Base-by-base conservation (phyloP, 2,888 invertebrate genomes). In the Drosophila gaucha region DNA sequence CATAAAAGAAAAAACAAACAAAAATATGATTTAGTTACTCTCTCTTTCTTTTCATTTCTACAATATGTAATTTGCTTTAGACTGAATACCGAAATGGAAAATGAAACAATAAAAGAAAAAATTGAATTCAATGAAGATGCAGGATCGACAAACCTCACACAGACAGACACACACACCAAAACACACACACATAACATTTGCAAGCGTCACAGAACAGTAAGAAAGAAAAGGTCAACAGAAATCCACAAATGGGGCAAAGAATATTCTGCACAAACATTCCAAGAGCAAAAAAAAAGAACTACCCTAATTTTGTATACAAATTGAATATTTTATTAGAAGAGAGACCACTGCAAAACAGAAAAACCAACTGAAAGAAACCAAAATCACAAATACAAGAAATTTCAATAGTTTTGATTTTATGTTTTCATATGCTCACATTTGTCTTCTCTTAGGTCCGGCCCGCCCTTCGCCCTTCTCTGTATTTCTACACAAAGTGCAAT, bases 381-480 rank as follows among this genome's bases (percentile, higher is more conserved):
- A 6, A 80, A 84, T 86, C 83, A 86, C 83, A 84, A 86, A 86
- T 86, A 83, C 83, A 80, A 71, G 26, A 56, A 49, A 36, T 22
- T 44, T 65, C 18, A 43, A 62, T 35, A 44, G 46, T 59, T 52
- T 51, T 60, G 49, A 43, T 50, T 52, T 28, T 47, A 22, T 60
- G 36, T 67, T 74, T 55, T 38, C 44, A 57, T 10, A 14, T 65
- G 18, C 12, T 43, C 9, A 16, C 12, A 63, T 41, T 63, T 58
- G 36, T 47, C 33, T 64, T 63, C 60, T 49, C 38, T 44, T 49
- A 46, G 33, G 30, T 31, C 41, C 28, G 2, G 9, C 41, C 20
- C 6, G 5, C 20, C 9, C 8, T 30, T 30, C 28, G 18, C 46
- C 30, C 30, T 14, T 14, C n/a, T 62, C 30, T 56, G 10, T 46